Conservation (phyloP, 1,140 invertebrate species). For the Cylas formicarius region DNA sequence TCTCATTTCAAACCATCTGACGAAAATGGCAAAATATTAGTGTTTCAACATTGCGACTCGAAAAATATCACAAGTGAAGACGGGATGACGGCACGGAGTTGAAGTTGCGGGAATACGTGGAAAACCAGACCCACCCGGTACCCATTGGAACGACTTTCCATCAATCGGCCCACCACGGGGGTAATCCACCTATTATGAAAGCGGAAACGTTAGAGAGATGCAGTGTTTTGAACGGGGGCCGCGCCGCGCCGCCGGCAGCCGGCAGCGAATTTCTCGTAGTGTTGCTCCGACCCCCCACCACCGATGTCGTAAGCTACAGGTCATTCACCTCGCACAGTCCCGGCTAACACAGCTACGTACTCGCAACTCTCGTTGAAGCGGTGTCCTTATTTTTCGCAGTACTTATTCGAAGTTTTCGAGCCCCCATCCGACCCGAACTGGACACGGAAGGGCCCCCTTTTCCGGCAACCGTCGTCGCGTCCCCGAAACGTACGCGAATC, state of each 20-base stretch:
- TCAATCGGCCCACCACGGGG: background rate
- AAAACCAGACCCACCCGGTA: background rate
- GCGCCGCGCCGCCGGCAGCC: conserved; percentile 16
- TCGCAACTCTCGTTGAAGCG: conserved; percentile 28
- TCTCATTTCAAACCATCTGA: too few species aligned
- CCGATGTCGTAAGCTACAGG: conserved; percentile 38
- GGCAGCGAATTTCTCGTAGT: conserved; percentile 36
- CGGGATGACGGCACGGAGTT: too few species aligned
- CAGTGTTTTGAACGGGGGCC: conserved; percentile 6
- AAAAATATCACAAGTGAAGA: too few species aligned
- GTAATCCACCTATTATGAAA: conserved; percentile 9
- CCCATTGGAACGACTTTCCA: background rate
- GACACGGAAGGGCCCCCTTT: background rate
- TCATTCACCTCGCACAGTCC: conserved; percentile 42
- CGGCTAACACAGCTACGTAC: conserved; percentile 34
- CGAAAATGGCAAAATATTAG: too few species aligned
- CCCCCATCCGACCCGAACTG: background rate
- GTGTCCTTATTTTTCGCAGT: conserved; percentile 36
- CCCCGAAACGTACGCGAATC: too few species aligned
- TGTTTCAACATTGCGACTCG: too few species aligned
- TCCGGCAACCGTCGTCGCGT: too few species aligned
- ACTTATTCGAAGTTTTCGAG: conserved; percentile 24
- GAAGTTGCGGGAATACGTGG: too few species aligned
- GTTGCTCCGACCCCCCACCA: conserved; percentile 20
- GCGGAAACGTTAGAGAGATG: conserved; percentile 24